These are phyloP conservation scores for Orgyia antiqua DNA, from an alignment of 2,888 invertebrate genomes.

Conservation along the genomic window DNA sequence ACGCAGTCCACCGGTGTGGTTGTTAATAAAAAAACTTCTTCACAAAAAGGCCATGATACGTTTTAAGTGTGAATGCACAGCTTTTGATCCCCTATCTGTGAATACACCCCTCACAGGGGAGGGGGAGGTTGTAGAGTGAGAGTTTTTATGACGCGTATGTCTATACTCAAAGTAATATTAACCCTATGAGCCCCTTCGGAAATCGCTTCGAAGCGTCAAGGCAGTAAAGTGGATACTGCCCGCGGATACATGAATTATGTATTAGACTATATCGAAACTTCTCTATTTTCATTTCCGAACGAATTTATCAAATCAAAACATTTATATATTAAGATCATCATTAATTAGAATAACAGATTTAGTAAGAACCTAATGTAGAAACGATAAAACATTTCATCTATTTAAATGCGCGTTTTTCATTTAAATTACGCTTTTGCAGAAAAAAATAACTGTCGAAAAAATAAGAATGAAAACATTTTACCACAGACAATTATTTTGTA, in stretches of 20 bases:
- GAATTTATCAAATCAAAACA: not conserved
- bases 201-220: constrained; percentile 13
- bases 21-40: no score
- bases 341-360: no score
- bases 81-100: constrained; percentile 39
- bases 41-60: constrained; percentile 36
- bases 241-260: constrained; percentile 6
- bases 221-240: constrained; percentile 10
- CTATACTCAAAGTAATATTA: constrained; percentile 21
- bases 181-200: constrained; percentile 14
- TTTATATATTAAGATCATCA: not conserved
- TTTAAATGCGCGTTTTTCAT: constrained; percentile 7
- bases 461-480: constrained; percentile 18
- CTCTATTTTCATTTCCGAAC: not conserved
- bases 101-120: constrained; percentile 20
- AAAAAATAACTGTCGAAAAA: constrained; percentile 11
- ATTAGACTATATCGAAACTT: not conserved
- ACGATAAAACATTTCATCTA: no score
- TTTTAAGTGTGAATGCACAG: constrained; percentile 43
- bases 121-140: constrained; percentile 17
- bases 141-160: constrained; percentile 26
- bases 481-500: constrained; percentile 26
- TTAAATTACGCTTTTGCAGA: constrained; percentile 9
- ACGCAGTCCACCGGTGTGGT: no score
- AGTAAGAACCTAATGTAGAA: no score